phyloP scores from a whole-genome alignment of 2,888 invertebrate species.

The Gortyna flavago region DNA sequence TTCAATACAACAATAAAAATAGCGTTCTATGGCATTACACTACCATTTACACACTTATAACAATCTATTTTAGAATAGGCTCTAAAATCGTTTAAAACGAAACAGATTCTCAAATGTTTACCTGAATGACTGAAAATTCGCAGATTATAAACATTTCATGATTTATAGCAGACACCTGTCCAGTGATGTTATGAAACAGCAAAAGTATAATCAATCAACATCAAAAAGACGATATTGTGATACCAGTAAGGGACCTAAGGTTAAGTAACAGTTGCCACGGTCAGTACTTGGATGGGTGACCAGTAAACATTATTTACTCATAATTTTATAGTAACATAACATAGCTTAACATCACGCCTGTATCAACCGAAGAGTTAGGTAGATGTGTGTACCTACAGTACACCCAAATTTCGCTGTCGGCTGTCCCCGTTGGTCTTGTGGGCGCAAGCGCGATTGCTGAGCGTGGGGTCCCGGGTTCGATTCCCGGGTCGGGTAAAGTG shows the following conservation, averaged over 20 bases:
- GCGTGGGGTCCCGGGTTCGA: too few species aligned
- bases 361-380: too few species aligned
- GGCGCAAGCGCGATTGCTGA: too few species aligned
- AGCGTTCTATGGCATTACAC: not conserved
- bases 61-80: conserved; percentile 21
- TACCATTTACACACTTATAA: conserved; percentile 12
- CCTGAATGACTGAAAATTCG: conserved; percentile 45
- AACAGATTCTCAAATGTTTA: conserved; percentile 62
- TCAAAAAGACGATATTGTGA: conserved; percentile 15
- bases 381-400: too few species aligned
- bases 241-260: not conserved
- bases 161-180: conserved; percentile 28
- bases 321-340: too few species aligned
- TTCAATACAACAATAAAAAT: not conserved
- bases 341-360: too few species aligned
- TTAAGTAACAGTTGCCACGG: not conserved
- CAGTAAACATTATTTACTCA: not conserved
- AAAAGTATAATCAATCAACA: conserved; percentile 32
- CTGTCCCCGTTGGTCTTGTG: too few species aligned
- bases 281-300: conserved; percentile 1
- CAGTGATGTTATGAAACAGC: conserved; percentile 21
- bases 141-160: conserved; percentile 36
- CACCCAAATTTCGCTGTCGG: too few species aligned
- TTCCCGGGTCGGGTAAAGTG: too few species aligned
- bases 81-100: conserved; percentile 49